These are phyloP conservation scores for Spicauda simplicius DNA, from an alignment of 2,888 invertebrate genomes.

Conservation along the genomic window DNA sequence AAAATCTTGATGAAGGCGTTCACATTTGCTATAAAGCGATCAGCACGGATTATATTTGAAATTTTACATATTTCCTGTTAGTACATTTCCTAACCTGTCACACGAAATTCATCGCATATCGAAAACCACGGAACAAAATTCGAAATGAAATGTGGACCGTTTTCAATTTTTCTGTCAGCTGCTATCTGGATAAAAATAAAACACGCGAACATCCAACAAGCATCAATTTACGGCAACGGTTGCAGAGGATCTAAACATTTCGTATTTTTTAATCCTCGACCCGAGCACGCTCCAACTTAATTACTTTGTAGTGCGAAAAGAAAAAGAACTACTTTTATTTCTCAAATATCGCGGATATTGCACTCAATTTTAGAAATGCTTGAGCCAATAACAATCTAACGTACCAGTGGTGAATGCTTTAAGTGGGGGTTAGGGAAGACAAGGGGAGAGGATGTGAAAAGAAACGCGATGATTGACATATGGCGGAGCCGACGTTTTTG, in stretches of 20 bases:
- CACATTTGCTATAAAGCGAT: background rate
- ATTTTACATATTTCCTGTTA: background rate
- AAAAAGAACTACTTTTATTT: background rate
- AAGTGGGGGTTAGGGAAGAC: no score
- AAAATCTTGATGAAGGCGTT: no score
- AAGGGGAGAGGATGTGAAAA: no score
- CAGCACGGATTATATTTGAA: background rate
- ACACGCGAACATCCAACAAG: conserved; percentile 2
- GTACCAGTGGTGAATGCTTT: no score
- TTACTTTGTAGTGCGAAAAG: conserved; percentile 19
- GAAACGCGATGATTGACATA: no score
- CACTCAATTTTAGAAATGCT: background rate
- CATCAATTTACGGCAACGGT: conserved; percentile 20
- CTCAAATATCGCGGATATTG: background rate
- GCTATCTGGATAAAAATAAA: conserved; percentile 9
- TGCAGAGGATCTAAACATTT: conserved; percentile 19
- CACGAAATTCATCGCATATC: conserved; percentile 14
- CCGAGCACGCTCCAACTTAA: conserved; percentile 28
- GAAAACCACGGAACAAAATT: conserved; percentile 8
- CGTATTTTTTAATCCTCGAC: conserved; percentile 26
- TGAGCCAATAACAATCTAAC: background rate
- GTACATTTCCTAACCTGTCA: background rate
- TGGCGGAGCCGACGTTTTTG: no score
- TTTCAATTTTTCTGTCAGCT: conserved; percentile 20
- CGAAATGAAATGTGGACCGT: conserved; percentile 11